Base-by-base conservation (phyloP, 2,113 vertebrate genomes). In the Pituophis catenifer region DNA sequence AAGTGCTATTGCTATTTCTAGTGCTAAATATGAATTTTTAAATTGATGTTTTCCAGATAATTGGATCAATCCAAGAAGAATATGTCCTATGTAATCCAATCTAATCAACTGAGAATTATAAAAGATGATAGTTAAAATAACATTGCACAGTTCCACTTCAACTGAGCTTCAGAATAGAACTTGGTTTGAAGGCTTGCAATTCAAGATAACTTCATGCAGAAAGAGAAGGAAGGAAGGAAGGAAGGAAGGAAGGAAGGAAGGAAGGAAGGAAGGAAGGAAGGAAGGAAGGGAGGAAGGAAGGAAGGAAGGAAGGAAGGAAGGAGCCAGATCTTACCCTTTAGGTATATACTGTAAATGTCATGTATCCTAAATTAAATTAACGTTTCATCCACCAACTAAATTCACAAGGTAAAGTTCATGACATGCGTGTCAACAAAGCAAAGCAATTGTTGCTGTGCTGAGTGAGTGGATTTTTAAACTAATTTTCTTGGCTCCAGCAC, bases 351-450 rank as follows among this genome's bases (percentile, higher is more conserved):
- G 91, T 33, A 90, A 91, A 81, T 87, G 92, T 91, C 92, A 91
- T 92, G 93, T 94, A 93, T 94, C 70, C 92, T 95, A 95, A 96
- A 96, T 96, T 96, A 96, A 53, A 93, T 89, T 92, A 94, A 93
- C 93, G 95, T 96, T 96, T 97, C 95, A 95, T 97, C 95, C 75
- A 94, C 91, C 87, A 93, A 90, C 91, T 89, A 96, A 94, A 95
- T 95, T 95, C 92, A 95, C 70, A 95, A 96, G 94, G 95, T 95
- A 95, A 96, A 95, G 94, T 96, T 95, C 88, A 5, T 93, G 95
- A 93, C 44, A 95, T 62, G 94, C 95, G 81, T 95, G 95, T 96
- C 96, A 95, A 94, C 93, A 95, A 96, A 96, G 95, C 96, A 96
- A 96, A 96, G 93, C n/a, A 44, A 95, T 95, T 94, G 7, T 88